Conservation (phyloP, 2,113 vertebrate genomes). For the Gymnocephalus cernua region DNA sequence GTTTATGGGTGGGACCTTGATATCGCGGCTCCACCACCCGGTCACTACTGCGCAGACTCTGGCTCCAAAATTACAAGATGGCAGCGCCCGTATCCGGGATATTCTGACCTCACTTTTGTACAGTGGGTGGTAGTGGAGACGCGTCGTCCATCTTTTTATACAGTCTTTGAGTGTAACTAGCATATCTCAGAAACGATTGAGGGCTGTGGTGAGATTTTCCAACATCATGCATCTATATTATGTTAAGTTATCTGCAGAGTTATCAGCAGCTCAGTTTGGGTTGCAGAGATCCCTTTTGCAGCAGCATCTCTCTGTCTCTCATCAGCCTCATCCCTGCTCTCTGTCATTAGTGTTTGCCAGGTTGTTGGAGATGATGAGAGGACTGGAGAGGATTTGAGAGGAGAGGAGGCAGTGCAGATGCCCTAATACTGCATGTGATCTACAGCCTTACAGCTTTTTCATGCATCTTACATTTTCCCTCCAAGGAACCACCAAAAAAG, state of each 20-base stretch:
- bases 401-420: constrained; percentile 47
- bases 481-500: constrained; percentile 51
- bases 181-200: not conserved
- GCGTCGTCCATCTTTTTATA: too few relatives aligned
- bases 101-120: too few relatives aligned
- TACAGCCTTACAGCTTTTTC: constrained; percentile 57
- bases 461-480: constrained; percentile 70
- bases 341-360: constrained; percentile 33
- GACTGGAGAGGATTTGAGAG: constrained; percentile 59
- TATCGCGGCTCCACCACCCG: too few relatives aligned
- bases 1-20: too few relatives aligned
- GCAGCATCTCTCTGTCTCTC: not conserved
- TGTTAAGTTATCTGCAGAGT: not conserved
- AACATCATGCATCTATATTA: not conserved
- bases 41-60: too few relatives aligned
- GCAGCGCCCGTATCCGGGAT: too few relatives aligned
- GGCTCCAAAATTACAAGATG: too few relatives aligned
- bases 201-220: not conserved
- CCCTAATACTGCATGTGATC: constrained; percentile 66
- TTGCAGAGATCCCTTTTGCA: not conserved
- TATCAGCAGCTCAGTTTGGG: not conserved
- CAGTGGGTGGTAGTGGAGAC: too few relatives aligned
- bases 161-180: too few relatives aligned
- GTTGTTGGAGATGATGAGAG: constrained; percentile 61
- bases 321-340: constrained; percentile 10